Evolutionary conservation across 2,113 vertebrate genomes (phyloP), one percentile per base, ranked within the genome.

Genomic region (Mus spicilegus): DNA sequence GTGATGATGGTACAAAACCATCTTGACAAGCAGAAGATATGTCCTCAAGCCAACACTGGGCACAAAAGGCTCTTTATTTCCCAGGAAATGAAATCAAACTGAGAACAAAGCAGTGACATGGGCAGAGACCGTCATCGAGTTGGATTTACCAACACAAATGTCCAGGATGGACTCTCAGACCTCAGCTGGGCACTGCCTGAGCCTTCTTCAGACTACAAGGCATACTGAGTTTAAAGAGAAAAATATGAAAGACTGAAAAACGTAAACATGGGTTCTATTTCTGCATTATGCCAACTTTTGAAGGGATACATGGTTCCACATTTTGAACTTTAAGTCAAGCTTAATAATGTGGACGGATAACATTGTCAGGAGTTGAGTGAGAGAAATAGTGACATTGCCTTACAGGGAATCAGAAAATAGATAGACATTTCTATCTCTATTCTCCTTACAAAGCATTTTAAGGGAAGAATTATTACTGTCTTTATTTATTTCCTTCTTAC

Each of bases 261-360:
- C 91, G 30, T 89, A 19, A 95, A 84, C 39, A 78, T 78, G 51
- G n/a, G 2, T 78, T 78, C 56, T 87, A 51, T 39, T 75, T 46
- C 67, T 70, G 0, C 9, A 26, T 46, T 91, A 16, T 22, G 61
- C 77, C 58, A 70, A 58, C 72, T 89, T 82, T 81, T 88, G 90
- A 91, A 63, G 42, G 70, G 22, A 54, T 36, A 75, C 33, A 1
- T 58, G 4, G 0, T 86, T 89, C 75, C 77, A 12, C 86, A 76
- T 88, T 84, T 94, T 90, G 72, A 95, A 86, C 19, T 96, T 95
- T 85, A 93, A 89, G 85, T n/a, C 49, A 51, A 87, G 63, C 1
- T 65, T 56, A 54, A 67, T 54, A 89, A 93, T 77, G 81, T 46
- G 58, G 13, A 81, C 54, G 76, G 19, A 56, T 95, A 51, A 86